Base-by-base conservation (phyloP, 1,140 invertebrate genomes). In the Rhynchophorus ferrugineus region DNA sequence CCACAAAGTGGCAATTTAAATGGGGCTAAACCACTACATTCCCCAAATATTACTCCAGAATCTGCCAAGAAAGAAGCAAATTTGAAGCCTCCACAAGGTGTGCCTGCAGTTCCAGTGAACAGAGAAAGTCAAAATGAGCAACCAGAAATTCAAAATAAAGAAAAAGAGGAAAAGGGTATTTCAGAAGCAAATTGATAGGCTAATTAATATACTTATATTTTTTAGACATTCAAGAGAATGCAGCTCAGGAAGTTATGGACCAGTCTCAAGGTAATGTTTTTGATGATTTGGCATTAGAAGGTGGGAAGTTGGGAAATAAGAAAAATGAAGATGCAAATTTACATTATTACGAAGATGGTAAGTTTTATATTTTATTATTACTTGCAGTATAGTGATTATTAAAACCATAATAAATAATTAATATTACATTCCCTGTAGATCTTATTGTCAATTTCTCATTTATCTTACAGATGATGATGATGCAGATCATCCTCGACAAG, bases 211-310 rank as follows among this genome's bases (percentile, higher is more conserved):
- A n/a, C n/a, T n/a, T n/a, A n/a, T n/a, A n/a, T n/a, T n/a, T n/a
- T n/a, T n/a, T n/a, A n/a, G n/a, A n/a, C n/a, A n/a, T n/a, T n/a
- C n/a, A n/a, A n/a, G 66, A 69, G 38, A 66, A 69, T 46, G 60
- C 38, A 8, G 66, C 62, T 2, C 57, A 65, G 21, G 64, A 67
- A 61, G 58, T 58, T 3, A 59, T 66, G 29, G 67, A 67, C 36
- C 29, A 19, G 17, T 44, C 45, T 17, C 54, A 44, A 29, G 52
- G 58, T 20, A 44, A 52, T 50, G 24, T 19, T 35, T 29, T 29
- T 11, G 54, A 54, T 24, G 52, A 36, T 11, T 34, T 59, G n/a
- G 52, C 22, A 7, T 51, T 59, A 43, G 57, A 38, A 36, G 51
- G 59, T 39, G 43, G 5, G 44, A 54, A 9, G 17, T 48, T 53